Conservation (phyloP, 2,888 invertebrate genomes). For the Cosmia trapezina region DNA sequence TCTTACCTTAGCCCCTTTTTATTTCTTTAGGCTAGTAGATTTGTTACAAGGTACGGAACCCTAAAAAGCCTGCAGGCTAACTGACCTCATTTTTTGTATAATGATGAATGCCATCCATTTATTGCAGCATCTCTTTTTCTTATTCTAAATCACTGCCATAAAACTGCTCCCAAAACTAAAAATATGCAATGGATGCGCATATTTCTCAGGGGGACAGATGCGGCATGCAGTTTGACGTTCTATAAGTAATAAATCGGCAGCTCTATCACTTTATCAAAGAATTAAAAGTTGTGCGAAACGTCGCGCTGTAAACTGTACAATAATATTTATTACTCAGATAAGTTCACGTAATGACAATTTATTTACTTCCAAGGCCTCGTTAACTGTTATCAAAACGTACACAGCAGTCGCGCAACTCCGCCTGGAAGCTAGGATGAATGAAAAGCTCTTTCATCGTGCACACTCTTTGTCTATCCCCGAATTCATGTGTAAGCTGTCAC, state of each 20-base stretch:
- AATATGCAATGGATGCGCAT: conserved; percentile 51
- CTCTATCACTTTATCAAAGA: conserved; percentile 37
- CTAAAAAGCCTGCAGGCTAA: conserved; percentile 28
- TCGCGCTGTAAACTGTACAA: conserved; percentile 50
- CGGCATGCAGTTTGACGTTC: conserved; percentile 14
- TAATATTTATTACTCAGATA: conserved; percentile 59
- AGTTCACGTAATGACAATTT: conserved; percentile 59
- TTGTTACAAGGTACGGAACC: too few relatives aligned
- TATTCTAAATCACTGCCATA: conserved; percentile 36
- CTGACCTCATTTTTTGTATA: conserved; percentile 33
- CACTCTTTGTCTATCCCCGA: conserved; percentile 83
- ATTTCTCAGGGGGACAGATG: conserved; percentile 22
- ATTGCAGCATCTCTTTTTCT: conserved; percentile 36
- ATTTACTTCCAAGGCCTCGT: conserved; percentile 70
- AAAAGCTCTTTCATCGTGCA: conserved; percentile 81
- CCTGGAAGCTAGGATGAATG: conserved; percentile 73
- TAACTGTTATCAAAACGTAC: conserved; percentile 77
- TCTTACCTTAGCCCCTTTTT: too few relatives aligned
- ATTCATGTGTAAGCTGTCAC: conserved; percentile 82
- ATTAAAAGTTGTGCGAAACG: conserved; percentile 40
- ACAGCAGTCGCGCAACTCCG: conserved; percentile 73
- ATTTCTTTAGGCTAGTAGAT: too few relatives aligned
- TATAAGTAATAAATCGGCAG: conserved; percentile 49
- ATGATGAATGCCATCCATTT: conserved; percentile 18
- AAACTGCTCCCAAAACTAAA: conserved; percentile 37